These are phyloP conservation scores for Albula glossodonta DNA, from an alignment of 2,113 vertebrate genomes.

Conservation along the genomic window DNA sequence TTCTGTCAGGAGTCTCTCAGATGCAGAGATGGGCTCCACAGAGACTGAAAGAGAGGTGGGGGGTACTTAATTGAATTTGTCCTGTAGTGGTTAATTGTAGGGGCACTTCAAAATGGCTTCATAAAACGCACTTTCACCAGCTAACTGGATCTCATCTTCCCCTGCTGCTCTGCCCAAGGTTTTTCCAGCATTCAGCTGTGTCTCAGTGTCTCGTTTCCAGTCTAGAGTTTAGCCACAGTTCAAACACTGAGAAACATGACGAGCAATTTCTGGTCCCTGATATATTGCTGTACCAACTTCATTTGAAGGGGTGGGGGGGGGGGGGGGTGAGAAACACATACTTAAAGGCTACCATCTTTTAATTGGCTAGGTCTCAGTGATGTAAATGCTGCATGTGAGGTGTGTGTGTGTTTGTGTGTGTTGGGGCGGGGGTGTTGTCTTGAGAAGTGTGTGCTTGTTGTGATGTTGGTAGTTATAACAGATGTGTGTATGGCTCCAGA, in stretches of 20 bases:
- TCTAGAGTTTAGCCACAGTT: not conserved
- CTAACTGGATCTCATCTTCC: not conserved
- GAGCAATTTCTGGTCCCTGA: not conserved
- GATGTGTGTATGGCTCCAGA: not conserved
- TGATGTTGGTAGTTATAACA: not conserved
- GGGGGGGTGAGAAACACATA: not conserved
- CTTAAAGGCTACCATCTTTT: not conserved
- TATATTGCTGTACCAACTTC: not conserved
- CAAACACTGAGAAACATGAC: not conserved
- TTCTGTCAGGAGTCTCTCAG: not conserved
- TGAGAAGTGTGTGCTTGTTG: not conserved
- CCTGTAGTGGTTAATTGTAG: conserved; percentile 3
- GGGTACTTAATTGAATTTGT: conserved; percentile 1
- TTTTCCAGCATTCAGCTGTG: not conserved
- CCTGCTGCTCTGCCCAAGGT: not conserved
- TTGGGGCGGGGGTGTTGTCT: too few species aligned
- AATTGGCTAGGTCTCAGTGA: too few species aligned
- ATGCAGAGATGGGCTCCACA: not conserved
- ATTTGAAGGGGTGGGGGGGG: not conserved
- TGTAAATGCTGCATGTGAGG: too few species aligned
- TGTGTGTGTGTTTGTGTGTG: too few species aligned
- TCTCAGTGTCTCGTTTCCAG: not conserved
- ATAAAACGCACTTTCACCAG: not conserved
- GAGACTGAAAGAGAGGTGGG: not conserved
- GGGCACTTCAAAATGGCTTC: conserved; percentile 19